Base-by-base conservation (phyloP, 2,888 invertebrate genomes). In the Schizaphis graminum region DNA sequence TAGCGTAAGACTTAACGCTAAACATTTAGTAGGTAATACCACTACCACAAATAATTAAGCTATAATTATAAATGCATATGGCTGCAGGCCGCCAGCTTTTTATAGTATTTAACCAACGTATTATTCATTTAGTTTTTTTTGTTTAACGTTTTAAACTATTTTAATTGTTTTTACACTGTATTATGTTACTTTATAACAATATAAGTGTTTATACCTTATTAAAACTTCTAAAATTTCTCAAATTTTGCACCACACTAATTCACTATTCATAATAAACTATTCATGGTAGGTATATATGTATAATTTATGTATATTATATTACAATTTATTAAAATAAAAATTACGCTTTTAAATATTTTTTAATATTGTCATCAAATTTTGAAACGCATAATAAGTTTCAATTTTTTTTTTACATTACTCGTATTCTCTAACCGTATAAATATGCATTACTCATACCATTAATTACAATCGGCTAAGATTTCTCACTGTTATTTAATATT, bases 61-160 rank as follows among this genome's bases (percentile, higher is more conserved):
- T 35, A 47, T 86, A 86, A 86, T 86, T 86, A 47, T 86, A 86
- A 86, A 86, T 47, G 13, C 86, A 86, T 35, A 35, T 35, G 77
- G 2, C 86, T 44, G 28, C 86, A 28, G 28, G 86, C 49, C n/a
- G 44, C 44, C 44, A 86, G 86, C 26, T 47, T 47, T 86, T 86
- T 86, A 49, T 86, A 44, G 28, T 86, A 49, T 77, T 77, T 77
- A 35, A 89, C 41, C 28, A 44, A 41, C 41, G 44, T 28, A 35
- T 77, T 77, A 41, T 77, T 77, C 67, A n/a, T 77, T 21, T 77
- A 8, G 7, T 35, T 77, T 21, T 77, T n/a, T 77, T 77, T 8
- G 21, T 77, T 77, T 77, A 24, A 77, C 35, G 7, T 35, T 8
- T 35, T 35, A 35, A 77, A 35, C 35, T 77, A 77, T 77, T 77